Evolutionary conservation across 2,888 invertebrate species (phyloP).

Genomic region (Platynereis dumerilii): DNA sequence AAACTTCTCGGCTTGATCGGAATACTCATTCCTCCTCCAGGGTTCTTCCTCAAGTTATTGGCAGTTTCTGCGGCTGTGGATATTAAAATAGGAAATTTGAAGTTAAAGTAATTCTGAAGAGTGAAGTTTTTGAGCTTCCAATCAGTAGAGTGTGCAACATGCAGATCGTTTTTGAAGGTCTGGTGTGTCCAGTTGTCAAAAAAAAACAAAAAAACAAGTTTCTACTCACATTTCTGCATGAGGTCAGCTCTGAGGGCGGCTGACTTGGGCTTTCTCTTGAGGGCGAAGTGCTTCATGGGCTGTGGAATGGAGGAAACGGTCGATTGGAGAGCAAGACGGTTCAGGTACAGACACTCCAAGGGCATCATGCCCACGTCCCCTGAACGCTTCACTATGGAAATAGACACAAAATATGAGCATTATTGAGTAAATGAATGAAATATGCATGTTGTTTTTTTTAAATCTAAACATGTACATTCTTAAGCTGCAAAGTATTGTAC

Average conservation of each 20-base stretch:
- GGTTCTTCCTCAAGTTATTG: conserved; percentile 77
- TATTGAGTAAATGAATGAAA: not conserved
- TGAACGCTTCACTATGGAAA: conserved; percentile 49
- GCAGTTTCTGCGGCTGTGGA: conserved; percentile 86
- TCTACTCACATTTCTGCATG: conserved; percentile 78
- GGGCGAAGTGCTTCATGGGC: conserved; percentile 87
- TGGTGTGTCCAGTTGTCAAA: not conserved
- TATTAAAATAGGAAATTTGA: too few relatives aligned
- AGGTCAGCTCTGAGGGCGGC: conserved; percentile 87
- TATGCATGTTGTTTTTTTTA: too few relatives aligned
- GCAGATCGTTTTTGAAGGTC: too few relatives aligned
- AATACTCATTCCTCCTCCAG: conserved; percentile 69
- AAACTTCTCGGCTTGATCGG: conserved; percentile 85
- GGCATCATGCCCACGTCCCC: conserved; percentile 74
- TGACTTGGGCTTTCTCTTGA: conserved; percentile 94
- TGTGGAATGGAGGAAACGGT: conserved; percentile 76
- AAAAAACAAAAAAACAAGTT: not conserved
- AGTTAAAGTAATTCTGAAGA: too few relatives aligned
- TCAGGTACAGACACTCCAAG: conserved; percentile 93
- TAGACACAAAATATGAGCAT: not conserved
- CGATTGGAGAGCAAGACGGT: conserved; percentile 87
- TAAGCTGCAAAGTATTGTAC: too few relatives aligned
- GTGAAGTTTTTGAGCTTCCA: too few relatives aligned
- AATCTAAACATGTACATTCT: too few relatives aligned
- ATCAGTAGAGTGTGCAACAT: too few relatives aligned